Conservation (phyloP, 2,797 vertebrate species). For the Molossus alvarezi region DNA sequence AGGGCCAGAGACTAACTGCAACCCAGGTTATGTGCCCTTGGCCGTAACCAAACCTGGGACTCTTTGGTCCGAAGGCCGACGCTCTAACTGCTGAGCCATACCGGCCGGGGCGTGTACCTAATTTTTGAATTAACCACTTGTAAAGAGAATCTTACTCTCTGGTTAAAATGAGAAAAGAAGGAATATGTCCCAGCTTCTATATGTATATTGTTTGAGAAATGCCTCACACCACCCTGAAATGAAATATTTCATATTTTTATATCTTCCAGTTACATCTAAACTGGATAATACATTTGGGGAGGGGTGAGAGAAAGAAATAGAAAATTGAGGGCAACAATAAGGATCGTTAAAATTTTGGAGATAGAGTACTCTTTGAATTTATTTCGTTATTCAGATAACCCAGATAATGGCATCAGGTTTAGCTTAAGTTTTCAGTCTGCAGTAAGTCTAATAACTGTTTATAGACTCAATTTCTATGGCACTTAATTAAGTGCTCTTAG, state of each 20-base stretch:
- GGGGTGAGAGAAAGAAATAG: background rate
- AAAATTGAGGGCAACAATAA: background rate
- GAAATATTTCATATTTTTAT: constrained; percentile 7
- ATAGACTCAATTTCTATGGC: constrained; percentile 16
- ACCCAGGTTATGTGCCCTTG: no score
- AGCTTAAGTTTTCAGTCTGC: constrained; percentile 10
- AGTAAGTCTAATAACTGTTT: constrained; percentile 63
- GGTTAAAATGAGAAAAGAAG: constrained; percentile 3
- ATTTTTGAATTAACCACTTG: background rate
- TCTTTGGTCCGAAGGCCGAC: no score
- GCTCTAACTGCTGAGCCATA: no score
- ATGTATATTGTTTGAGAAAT: constrained; percentile 18
- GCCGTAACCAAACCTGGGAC: no score
- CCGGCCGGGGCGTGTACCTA: background rate
- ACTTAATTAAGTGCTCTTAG: constrained; percentile 6
- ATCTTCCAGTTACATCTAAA: background rate
- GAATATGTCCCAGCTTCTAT: background rate
- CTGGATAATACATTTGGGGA: background rate
- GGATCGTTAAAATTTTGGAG: background rate
- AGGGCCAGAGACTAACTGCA: no score
- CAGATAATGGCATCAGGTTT: background rate
- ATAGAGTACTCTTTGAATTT: constrained; percentile 15
- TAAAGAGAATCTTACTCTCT: background rate
- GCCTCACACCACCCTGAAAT: constrained; percentile 23
- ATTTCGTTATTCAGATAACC: constrained; percentile 48